These are phyloP conservation scores for Dallia pectoralis DNA, from an alignment of 2,797 vertebrate species.

Conservation along the genomic window DNA sequence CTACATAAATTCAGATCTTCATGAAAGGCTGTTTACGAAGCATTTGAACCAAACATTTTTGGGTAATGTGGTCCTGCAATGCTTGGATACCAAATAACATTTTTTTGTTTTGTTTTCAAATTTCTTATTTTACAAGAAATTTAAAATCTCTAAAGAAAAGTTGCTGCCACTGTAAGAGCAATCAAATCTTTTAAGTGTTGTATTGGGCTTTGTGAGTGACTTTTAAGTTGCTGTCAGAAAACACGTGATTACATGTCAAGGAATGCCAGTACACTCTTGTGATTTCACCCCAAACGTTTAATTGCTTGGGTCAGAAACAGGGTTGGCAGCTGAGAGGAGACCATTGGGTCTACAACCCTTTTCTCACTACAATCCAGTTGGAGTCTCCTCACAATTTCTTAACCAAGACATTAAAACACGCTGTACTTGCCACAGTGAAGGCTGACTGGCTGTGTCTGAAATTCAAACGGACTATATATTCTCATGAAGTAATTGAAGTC, in stretches of 20 bases:
- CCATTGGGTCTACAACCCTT: not conserved
- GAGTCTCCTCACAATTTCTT: not conserved
- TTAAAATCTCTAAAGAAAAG: not conserved
- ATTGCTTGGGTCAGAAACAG: not conserved
- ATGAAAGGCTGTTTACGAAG: not conserved
- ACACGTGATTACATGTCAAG: not conserved
- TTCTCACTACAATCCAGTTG: not conserved
- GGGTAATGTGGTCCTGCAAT: not conserved
- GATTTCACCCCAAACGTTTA: not conserved
- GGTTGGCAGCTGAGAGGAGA: not conserved
- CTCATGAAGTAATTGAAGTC: not conserved
- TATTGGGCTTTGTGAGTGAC: not conserved
- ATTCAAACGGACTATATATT: not conserved
- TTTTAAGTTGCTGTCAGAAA: not conserved
- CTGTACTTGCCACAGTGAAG: not conserved
- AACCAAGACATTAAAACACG: not conserved
- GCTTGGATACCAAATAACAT: not conserved
- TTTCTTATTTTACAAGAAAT: not conserved
- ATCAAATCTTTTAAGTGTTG: not conserved
- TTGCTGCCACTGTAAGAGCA: not conserved
- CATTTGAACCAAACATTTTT: too few relatives aligned
- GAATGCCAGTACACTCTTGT: not conserved
- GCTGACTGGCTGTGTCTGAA: constrained; percentile 1
- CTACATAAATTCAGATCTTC: not conserved
- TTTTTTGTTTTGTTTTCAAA: not conserved